phyloP scores from a whole-genome alignment of 2,113 vertebrate genomes.

The Synchiropus splendidus region DNA sequence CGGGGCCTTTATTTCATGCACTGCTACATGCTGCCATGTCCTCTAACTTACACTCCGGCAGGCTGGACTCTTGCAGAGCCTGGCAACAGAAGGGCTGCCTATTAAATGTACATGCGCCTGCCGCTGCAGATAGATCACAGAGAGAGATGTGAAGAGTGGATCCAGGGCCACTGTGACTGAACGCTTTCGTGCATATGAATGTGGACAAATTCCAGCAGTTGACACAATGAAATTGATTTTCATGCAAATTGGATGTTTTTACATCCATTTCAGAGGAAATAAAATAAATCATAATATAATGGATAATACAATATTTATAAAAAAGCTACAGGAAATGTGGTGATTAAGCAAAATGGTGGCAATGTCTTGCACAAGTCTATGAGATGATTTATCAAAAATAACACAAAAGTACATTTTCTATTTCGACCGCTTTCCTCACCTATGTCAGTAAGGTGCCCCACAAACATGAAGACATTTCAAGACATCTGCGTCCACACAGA shows the following conservation, averaged over 20 bases:
- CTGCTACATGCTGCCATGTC: conserved; percentile 66
- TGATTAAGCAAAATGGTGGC: too few relatives aligned
- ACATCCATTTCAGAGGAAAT: too few relatives aligned
- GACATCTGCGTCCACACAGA: too few relatives aligned
- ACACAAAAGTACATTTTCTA: too few relatives aligned
- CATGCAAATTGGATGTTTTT: conserved; percentile 64
- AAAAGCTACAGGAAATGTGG: too few relatives aligned
- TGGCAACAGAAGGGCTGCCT: conserved; percentile 46
- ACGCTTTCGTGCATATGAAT: conserved; percentile 61
- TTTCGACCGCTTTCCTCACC: too few relatives aligned
- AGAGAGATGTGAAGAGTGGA: conserved; percentile 54
- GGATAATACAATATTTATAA: too few relatives aligned
- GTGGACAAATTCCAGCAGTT: conserved; percentile 53
- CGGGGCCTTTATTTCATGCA: conserved; percentile 67
- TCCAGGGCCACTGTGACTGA: conserved; percentile 55
- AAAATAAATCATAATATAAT: too few relatives aligned
- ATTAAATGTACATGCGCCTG: conserved; percentile 61
- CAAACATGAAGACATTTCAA: too few relatives aligned
- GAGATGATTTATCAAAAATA: too few relatives aligned
- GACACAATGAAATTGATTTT: conserved; percentile 70
- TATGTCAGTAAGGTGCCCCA: too few relatives aligned
- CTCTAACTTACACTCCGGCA: conserved; percentile 52
- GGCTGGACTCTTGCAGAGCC: conserved; percentile 43
- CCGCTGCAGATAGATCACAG: conserved; percentile 52
- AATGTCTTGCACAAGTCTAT: too few relatives aligned